A percentile compares a stretch with the other conserved stretches of the same genome.
Evolutionary conservation across 2,888 invertebrate genomes (phyloP).

Genomic region (Drosophila phalerata): DNA sequence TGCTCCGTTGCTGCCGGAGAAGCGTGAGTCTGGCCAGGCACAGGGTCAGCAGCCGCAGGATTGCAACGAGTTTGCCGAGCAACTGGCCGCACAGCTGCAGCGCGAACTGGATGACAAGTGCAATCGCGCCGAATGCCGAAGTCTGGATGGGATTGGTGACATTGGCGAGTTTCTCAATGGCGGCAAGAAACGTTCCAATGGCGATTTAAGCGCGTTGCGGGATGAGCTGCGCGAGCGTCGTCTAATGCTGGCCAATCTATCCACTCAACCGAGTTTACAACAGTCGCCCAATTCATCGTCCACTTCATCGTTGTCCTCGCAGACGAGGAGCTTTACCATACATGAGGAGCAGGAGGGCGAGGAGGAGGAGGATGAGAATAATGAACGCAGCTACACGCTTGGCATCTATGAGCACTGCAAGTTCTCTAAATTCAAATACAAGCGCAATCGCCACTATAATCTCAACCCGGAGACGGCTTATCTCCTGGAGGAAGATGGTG

Average conservation of each 20-base stretch:
- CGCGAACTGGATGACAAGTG: constrained; percentile 90
- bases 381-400: constrained; percentile 82
- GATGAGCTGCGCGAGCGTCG: constrained; percentile 85
- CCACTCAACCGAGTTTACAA: constrained; percentile 83
- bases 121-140: constrained; percentile 79
- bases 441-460: constrained; percentile 82
- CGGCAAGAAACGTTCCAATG: constrained; percentile 76
- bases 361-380: constrained; percentile 83
- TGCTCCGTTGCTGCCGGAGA: constrained; percentile 68
- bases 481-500: constrained; percentile 84
- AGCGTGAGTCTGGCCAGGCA: constrained; percentile 44
- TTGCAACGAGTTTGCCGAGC: constrained; percentile 92
- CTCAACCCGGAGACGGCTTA: constrained; percentile 84
- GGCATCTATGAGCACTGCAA: constrained; percentile 84
- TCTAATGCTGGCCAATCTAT: constrained; percentile 85
- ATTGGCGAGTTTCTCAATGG: constrained; percentile 71
- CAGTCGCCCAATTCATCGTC: constrained; percentile 84
- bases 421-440: constrained; percentile 84
- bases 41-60: constrained; percentile 86
- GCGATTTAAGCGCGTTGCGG: constrained; percentile 82
- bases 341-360: constrained; percentile 84
- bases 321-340: constrained; percentile 84
- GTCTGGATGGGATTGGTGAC: constrained; percentile 81
- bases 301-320: constrained; percentile 84
- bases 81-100: constrained; percentile 92